phyloP scores from a whole-genome alignment of 2,797 vertebrate genomes.

The Hippoglossus hippoglossus region DNA sequence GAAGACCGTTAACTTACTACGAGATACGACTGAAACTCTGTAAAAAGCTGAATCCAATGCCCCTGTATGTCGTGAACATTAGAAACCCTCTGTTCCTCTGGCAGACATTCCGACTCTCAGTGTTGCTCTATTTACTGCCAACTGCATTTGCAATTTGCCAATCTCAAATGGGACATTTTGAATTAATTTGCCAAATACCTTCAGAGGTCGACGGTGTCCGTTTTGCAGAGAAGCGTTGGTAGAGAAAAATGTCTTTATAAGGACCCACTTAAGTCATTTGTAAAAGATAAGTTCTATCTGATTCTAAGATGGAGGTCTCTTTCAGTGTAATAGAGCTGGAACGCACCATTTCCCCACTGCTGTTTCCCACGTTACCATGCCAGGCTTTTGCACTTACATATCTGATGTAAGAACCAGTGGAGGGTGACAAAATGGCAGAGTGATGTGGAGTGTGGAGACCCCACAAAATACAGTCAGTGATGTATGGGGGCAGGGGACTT shows the following conservation, averaged over 20 bases:
- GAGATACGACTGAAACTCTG: too few species aligned
- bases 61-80: not conserved
- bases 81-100: not conserved
- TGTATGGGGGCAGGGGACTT: constrained; percentile 1
- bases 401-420: constrained; percentile 60
- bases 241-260: constrained; percentile 58
- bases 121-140: not conserved
- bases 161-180: not conserved
- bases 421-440: constrained; percentile 54
- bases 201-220: constrained; percentile 4
- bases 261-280: constrained; percentile 66
- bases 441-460: constrained; percentile 43
- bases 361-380: constrained; percentile 55
- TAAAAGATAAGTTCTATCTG: constrained; percentile 74
- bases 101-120: not conserved
- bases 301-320: constrained; percentile 77
- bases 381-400: constrained; percentile 44
- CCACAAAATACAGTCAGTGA: constrained; percentile 32
- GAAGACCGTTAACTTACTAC: not conserved
- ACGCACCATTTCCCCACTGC: constrained; percentile 46
- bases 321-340: constrained; percentile 27
- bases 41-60: not conserved
- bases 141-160: not conserved
- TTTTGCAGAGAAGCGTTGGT: constrained; percentile 58
- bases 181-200: constrained; percentile 8